Base-by-base conservation (phyloP, 2,797 vertebrate genomes). In the Rhinella marina region DNA sequence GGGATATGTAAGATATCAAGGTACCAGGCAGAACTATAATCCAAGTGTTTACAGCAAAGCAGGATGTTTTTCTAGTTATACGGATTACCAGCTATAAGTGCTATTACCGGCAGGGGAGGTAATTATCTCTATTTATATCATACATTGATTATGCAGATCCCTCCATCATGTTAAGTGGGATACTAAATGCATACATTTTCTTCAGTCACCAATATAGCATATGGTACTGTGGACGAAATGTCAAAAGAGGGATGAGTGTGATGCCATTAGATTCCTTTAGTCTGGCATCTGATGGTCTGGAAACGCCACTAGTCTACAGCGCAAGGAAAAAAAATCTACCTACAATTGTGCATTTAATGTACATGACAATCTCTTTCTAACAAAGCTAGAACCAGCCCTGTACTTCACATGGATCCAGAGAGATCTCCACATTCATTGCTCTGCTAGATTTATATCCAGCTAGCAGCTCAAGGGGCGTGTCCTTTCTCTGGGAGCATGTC, bases 71-170 rank as follows among this genome's bases (percentile, higher is more conserved):
- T 25, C 73, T 25, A 25, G 23, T 54, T 77, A 75, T 50, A 50
- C 19, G 27, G 72, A 79, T 59, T 7, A 59, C 27, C 41, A 61
- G 14, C 52, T 80, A 32, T 80, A 59, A 80, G 17, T 59, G 78
- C 78, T 59, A 29, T 59, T 61, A 59, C 78, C 14, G 16, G 25
- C 27, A 59, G 17, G 17, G 41, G n/a, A 32, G 78, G 25, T 6
- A 80, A 59, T 80, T 59, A 61, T 80, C 78, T 80, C 78, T 80
- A 80, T 80, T 80, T 59, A 59, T 80, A 80, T 80, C 27, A 80
- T 59, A 61, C 54, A 80, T 80, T 61, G 17, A 59, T 80, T 32
- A 80, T 80, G 17, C 78, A 59, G 19, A 61, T 29, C 13, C 25
- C 29, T 27, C 77, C 48, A 10, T 56, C 11, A 77, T 54, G 48